A percentile compares a stretch with the other conserved stretches of the same genome.
phyloP scores from a whole-genome alignment of 2,888 invertebrate genomes.

The Chaetoderma sp. region DNA sequence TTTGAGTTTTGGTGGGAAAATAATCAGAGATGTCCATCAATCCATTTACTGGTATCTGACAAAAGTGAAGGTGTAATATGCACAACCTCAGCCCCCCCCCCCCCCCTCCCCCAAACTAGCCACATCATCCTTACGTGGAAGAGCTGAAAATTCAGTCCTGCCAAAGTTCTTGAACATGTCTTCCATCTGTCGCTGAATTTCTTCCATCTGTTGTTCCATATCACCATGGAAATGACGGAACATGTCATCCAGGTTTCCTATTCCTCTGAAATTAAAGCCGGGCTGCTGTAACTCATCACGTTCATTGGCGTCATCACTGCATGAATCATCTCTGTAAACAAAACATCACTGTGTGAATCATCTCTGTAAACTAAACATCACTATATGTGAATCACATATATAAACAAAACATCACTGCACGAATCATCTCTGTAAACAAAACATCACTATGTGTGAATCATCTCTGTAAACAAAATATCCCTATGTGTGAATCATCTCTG shows the following conservation, averaged over 20 bases:
- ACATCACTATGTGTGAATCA: no score
- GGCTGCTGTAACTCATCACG: constrained; percentile 7
- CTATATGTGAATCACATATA: background rate
- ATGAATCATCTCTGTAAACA: background rate
- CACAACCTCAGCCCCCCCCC: no score
- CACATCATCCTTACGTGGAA: no score
- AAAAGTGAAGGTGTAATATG: no score
- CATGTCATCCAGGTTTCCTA: constrained; percentile 17
- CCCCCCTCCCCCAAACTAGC: no score
- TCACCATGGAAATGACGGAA: constrained; percentile 39
- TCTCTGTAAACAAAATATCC: no score
- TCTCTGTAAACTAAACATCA: background rate
- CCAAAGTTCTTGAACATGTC: constrained; percentile 43
- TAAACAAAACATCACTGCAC: background rate
- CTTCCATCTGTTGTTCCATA: constrained; percentile 35
- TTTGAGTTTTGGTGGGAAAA: no score
- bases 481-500: no score
- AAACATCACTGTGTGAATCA: background rate
- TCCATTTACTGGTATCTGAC: no score
- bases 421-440: no score
- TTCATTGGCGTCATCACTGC: background rate
- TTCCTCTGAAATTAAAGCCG: background rate
- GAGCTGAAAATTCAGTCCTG: constrained; percentile 19
- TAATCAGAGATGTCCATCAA: no score
- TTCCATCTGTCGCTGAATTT: constrained; percentile 42